Base-by-base conservation (phyloP, 2,113 vertebrate species). In the Tupaia tana region DNA sequence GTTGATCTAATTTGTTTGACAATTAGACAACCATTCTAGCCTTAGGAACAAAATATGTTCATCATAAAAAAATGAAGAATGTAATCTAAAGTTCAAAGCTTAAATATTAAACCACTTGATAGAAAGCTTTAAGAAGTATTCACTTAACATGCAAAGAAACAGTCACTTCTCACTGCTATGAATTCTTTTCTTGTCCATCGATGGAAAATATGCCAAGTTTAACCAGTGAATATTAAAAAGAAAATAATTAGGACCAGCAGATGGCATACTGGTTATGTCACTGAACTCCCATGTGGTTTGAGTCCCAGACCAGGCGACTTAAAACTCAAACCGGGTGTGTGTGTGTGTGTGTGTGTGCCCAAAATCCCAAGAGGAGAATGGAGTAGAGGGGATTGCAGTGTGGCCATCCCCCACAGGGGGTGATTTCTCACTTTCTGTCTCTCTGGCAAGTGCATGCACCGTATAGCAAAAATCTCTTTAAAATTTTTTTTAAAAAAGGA, bases 1-100 rank as follows among this genome's bases (percentile, higher is more conserved):
- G 31, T 79, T 97, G 91, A 88, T 96, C 93, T 58, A 93, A 93
- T 96, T 97, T 97, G 1, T 73, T 92, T 97, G 31, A 96, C 84
- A 96, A 52, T 97, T 92, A 97, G 29, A 54, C 59, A 95, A 58
- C 67, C 56, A 9, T 95, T 97, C n/a, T 95, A 97, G 83, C 86
- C 88, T 94, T 90, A 96, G 92, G 58, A 93, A 78, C 22, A 97
- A 97, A 97, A 92, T 91, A 59, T 71, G 59, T 13, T 56, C 66
- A 92, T 88, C 29, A 10, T 83, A 96, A 88, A 96, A 96, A 92
- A 71, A 25, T 78, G 79, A 86, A 69, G n/a, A 89, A 86, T 86
- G n/a, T 78, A 29, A 89, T 95, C 54, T 86, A 56, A 86, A 64
- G 64, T 94, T 97, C 59, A 74, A 89, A 97, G 59, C 4, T 74